phyloP scores from a whole-genome alignment of 2,888 invertebrate genomes.

The Tenthredo notha region DNA sequence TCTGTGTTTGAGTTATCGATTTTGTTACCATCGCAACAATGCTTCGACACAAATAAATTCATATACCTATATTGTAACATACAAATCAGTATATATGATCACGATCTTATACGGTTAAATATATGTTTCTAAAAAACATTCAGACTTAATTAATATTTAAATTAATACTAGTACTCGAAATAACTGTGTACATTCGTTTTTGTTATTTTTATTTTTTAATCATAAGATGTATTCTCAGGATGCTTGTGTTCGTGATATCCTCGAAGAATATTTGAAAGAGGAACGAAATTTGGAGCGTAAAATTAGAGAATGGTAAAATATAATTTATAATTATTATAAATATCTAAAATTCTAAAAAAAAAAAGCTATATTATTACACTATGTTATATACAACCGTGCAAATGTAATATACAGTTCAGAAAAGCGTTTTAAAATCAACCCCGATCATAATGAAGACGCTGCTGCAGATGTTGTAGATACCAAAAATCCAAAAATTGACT shows the following conservation, averaged over 20 bases:
- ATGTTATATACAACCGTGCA: background rate
- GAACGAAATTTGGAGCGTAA: constrained; percentile 63
- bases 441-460: background rate
- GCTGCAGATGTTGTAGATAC: background rate
- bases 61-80: background rate
- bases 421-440: constrained; percentile 1
- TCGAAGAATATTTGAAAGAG: constrained; percentile 57
- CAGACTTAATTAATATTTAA: background rate
- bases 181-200: background rate
- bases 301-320: constrained; percentile 64
- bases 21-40: constrained; percentile 50
- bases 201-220: too few relatives aligned
- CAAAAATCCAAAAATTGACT: constrained; percentile 57
- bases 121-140: background rate
- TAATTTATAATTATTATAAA: constrained; percentile 40
- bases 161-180: background rate
- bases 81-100: background rate
- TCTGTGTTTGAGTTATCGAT: constrained; percentile 13
- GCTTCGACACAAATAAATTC: constrained; percentile 32
- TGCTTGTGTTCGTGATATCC: constrained; percentile 19
- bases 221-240: constrained; percentile 34
- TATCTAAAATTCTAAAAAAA: constrained; percentile 31
- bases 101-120: background rate
- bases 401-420: background rate
- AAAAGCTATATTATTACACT: constrained; percentile 12